Evolutionary conservation across 2,888 invertebrate species (phyloP).

Genomic region (Amphipoea lucens): DNA sequence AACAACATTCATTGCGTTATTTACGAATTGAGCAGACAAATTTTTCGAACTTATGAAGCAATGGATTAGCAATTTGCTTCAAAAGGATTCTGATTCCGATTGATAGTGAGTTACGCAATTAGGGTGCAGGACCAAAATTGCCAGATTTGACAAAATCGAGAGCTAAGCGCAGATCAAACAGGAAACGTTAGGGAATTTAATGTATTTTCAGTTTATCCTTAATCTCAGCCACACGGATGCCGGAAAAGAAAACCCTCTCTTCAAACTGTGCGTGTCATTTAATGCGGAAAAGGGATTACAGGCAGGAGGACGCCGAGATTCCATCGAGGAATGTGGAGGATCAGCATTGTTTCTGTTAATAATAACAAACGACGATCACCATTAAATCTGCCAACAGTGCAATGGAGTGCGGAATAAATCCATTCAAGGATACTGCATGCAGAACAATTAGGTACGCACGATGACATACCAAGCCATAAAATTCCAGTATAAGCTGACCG

Average conservation of each 20-base stretch:
- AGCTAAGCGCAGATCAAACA: slow-evolving; percentile 29
- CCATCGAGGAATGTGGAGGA: slow-evolving; percentile 32
- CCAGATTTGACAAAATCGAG: not conserved
- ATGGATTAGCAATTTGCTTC: too few relatives aligned
- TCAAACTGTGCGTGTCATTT: slow-evolving; percentile 31
- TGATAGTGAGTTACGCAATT: too few relatives aligned
- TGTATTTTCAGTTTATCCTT: slow-evolving; percentile 48
- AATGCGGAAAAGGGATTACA: slow-evolving; percentile 35
- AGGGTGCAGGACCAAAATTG: not conserved
- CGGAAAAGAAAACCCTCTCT: slow-evolving; percentile 19
- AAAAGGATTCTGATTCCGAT: too few relatives aligned
- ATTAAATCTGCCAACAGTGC: not conserved
- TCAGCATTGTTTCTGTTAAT: slow-evolving; percentile 6
- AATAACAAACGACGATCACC: slow-evolving; percentile 27
- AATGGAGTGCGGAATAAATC: not conserved
- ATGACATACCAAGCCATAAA: not conserved
- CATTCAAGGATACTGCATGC: not conserved
- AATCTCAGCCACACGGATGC: slow-evolving; percentile 17
- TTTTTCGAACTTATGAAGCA: too few relatives aligned
- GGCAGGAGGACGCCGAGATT: slow-evolving; percentile 28
- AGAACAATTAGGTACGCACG: not conserved
- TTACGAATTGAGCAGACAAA: too few relatives aligned
- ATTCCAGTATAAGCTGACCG: too few relatives aligned
- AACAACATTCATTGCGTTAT: too few relatives aligned
- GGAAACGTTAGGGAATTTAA: slow-evolving; percentile 28